Percentiles rank a stretch among this genome's conserved stretches.
Evolutionary conservation across 2,113 vertebrate species (phyloP).

Genomic region (Climacteris rufus): DNA sequence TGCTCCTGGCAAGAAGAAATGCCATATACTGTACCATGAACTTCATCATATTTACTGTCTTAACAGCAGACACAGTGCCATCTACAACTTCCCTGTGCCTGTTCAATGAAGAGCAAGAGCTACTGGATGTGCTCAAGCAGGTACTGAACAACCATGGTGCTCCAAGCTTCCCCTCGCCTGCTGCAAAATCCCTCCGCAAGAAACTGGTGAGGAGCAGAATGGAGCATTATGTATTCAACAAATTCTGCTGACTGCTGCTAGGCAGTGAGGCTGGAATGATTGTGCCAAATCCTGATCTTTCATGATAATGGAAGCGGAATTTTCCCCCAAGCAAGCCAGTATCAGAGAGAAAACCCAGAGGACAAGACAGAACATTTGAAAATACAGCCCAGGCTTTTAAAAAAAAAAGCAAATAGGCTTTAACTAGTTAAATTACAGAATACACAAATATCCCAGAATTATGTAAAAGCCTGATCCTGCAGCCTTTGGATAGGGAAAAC

Average conservation of each 20-base stretch:
- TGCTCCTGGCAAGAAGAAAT: neutral
- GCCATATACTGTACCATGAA: neutral
- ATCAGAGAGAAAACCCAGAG: neutral
- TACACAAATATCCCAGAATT: neutral
- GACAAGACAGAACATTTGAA: neutral
- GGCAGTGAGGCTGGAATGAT: conserved; percentile 15
- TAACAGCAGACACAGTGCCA: neutral
- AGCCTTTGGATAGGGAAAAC: neutral
- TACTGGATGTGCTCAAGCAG: neutral
- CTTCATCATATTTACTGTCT: neutral
- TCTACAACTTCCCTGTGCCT: neutral
- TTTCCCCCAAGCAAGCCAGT: conserved; percentile 27
- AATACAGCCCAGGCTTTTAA: neutral
- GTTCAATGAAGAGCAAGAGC: neutral
- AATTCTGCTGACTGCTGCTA: conserved; percentile 52
- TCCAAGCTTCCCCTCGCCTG: neutral
- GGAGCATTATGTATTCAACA: conserved; percentile 39
- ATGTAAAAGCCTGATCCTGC: neutral
- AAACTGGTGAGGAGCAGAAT: neutral
- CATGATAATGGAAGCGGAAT: neutral
- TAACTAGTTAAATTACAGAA: neutral
- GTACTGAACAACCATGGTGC: neutral
- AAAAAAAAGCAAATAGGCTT: neutral
- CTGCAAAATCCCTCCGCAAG: neutral
- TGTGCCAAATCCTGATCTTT: conserved; percentile 24